These are phyloP conservation scores for Helobdella robusta DNA, from an alignment of 2,888 invertebrate species.

Conservation along the genomic window DNA sequence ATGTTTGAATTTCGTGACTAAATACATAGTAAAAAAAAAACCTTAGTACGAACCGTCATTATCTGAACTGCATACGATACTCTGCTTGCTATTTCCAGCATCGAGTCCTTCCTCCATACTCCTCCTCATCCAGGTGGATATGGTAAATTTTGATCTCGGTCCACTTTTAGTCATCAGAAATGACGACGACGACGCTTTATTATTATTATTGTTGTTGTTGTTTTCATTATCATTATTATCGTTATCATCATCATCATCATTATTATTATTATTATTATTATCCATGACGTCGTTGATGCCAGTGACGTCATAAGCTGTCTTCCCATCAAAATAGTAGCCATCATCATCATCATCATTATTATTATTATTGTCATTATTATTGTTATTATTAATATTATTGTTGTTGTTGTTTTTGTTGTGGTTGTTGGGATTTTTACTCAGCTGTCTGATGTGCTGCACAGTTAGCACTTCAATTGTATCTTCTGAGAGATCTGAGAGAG, in stretches of 20 bases:
- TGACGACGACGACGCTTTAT: not conserved
- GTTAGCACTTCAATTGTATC: too few relatives aligned
- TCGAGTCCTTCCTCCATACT: not conserved
- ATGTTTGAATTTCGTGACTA: too few relatives aligned
- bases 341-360: too few relatives aligned
- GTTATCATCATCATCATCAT: not conserved
- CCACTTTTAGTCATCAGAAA: not conserved
- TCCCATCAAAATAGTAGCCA: not conserved
- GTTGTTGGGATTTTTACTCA: too few relatives aligned
- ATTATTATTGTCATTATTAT: too few relatives aligned
- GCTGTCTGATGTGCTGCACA: too few relatives aligned
- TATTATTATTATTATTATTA: not conserved
- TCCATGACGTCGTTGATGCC: not conserved
- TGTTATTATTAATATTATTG: too few relatives aligned
- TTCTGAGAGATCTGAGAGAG: too few relatives aligned
- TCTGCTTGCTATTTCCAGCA: not conserved
- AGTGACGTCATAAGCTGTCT: not conserved
- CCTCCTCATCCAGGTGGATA: slow-evolving; percentile 15
- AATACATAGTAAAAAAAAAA: not conserved
- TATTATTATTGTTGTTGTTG: not conserved
- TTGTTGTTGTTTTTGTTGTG: too few relatives aligned
- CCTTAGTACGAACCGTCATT: not conserved
- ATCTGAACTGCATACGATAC: slow-evolving; percentile 15
- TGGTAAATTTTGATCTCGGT: not conserved
- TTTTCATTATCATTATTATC: not conserved